These are phyloP conservation scores for Cataglyphis altisquamis DNA, from an alignment of 2,888 invertebrate genomes.

Conservation along the genomic window DNA sequence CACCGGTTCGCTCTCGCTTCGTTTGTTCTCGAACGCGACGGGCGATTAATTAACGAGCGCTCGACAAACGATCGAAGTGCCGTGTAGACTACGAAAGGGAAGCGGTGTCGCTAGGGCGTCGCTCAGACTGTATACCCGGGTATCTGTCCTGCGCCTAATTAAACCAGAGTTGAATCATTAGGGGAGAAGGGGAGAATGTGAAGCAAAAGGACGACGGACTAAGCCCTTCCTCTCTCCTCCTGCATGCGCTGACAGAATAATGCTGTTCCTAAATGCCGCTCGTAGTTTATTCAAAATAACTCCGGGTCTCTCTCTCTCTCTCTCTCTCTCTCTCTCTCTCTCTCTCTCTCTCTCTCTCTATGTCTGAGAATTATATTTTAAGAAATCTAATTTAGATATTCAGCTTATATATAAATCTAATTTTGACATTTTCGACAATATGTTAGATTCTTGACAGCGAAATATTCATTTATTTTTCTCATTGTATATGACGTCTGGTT, in stretches of 20 bases:
- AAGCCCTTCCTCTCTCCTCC: constrained; percentile 26
- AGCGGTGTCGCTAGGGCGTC: constrained; percentile 49
- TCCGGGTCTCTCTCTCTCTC: background rate
- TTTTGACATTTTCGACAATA: background rate
- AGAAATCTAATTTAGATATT: background rate
- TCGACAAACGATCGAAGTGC: constrained; percentile 62
- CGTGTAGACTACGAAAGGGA: constrained; percentile 51
- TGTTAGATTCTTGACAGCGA: background rate
- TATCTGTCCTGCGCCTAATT: constrained; percentile 77
- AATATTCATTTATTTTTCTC: background rate
- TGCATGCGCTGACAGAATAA: constrained; percentile 61
- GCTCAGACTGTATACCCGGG: constrained; percentile 60
- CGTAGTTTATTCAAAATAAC: constrained; percentile 57
- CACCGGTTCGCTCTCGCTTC: constrained; percentile 38
- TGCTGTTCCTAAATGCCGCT: constrained; percentile 65
- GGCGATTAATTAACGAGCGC: constrained; percentile 61
- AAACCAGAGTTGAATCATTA: constrained; percentile 81
- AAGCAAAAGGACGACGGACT: constrained; percentile 54
- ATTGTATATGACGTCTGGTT: background rate
- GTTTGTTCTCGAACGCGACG: constrained; percentile 51
- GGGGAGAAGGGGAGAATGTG: constrained; percentile 62
- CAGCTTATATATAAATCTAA: background rate
- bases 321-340: too few relatives aligned
- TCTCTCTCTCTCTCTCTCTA: background rate
- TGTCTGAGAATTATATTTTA: background rate